A percentile compares a stretch with the other conserved stretches of the same genome.
phyloP scores from a whole-genome alignment of 2,113 vertebrate species.

The Oncorhynchus tshawytscha region DNA sequence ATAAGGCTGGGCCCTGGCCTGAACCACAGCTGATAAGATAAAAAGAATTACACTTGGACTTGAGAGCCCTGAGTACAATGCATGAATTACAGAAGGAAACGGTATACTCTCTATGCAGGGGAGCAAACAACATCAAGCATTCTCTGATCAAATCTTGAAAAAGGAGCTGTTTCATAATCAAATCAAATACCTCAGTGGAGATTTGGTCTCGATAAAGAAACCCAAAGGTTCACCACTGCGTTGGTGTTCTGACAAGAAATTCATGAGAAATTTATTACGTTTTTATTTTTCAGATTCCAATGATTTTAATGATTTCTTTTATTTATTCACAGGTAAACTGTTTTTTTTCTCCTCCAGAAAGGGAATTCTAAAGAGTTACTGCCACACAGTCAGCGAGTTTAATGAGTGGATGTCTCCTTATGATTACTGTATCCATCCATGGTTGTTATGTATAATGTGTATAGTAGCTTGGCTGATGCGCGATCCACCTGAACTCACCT shows the following conservation, averaged over 20 bases:
- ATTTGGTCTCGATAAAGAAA: constrained; percentile 28
- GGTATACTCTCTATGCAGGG: constrained; percentile 15
- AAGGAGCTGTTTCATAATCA: constrained; percentile 29
- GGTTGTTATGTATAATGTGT: not conserved
- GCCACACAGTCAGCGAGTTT: not conserved
- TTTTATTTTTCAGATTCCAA: not conserved
- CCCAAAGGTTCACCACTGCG: not conserved
- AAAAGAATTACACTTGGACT: constrained; percentile 33
- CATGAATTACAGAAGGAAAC: constrained; percentile 36
- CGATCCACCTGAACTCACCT: not conserved
- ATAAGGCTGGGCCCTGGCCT: constrained; percentile 24
- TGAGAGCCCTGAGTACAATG: constrained; percentile 21
- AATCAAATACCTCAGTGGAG: constrained; percentile 19
- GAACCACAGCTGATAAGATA: constrained; percentile 36
- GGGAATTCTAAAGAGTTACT: not conserved
- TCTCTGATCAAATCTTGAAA: constrained; percentile 40
- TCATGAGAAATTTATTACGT: not conserved
- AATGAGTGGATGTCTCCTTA: not conserved
- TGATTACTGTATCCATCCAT: not conserved
- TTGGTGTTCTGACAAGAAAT: not conserved
- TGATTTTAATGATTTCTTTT: not conserved
- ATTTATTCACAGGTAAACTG: not conserved
- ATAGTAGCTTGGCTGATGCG: not conserved
- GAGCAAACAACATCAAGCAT: constrained; percentile 37
- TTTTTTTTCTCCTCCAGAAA: not conserved